Evolutionary conservation across 2,888 invertebrate species (phyloP).

Genomic region (Drosophila kokeensis): DNA sequence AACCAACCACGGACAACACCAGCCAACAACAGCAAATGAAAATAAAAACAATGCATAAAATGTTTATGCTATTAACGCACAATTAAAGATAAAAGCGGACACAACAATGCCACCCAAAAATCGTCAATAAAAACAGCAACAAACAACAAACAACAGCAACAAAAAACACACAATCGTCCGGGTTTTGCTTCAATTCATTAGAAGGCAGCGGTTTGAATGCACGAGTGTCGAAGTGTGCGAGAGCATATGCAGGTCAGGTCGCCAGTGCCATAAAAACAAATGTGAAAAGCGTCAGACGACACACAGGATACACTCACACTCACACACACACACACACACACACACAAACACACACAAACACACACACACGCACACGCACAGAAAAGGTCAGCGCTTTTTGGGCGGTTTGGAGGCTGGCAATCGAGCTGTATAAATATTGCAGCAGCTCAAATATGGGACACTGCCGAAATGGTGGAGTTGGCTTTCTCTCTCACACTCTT

Average conservation of each 20-base stretch:
- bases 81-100: slow-evolving; percentile 75
- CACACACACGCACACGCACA: slow-evolving; percentile 11
- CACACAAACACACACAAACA: slow-evolving; percentile 12
- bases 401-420: slow-evolving; percentile 12
- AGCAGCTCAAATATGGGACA: slow-evolving; percentile 69
- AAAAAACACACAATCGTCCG: slow-evolving; percentile 43
- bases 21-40: not conserved
- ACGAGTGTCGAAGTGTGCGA: not conserved
- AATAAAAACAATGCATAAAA: slow-evolving; percentile 58
- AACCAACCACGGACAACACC: not conserved
- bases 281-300: slow-evolving; percentile 50
- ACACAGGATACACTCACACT: slow-evolving; percentile 14
- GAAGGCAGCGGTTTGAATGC: slow-evolving; percentile 42
- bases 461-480: slow-evolving; percentile 25
- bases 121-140: not conserved
- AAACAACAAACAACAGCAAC: not conserved
- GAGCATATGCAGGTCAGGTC: slow-evolving; percentile 67
- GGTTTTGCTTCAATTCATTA: slow-evolving; percentile 68
- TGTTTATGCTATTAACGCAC: slow-evolving; percentile 79
- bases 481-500: not conserved
- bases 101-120: slow-evolving; percentile 29
- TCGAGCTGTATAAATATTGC: slow-evolving; percentile 66
- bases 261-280: slow-evolving; percentile 72
- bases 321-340: slow-evolving; percentile 27
- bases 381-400: slow-evolving; percentile 18